These are phyloP conservation scores for Halyomorpha halys DNA, from an alignment of 1,140 invertebrate species.

Conservation along the genomic window DNA sequence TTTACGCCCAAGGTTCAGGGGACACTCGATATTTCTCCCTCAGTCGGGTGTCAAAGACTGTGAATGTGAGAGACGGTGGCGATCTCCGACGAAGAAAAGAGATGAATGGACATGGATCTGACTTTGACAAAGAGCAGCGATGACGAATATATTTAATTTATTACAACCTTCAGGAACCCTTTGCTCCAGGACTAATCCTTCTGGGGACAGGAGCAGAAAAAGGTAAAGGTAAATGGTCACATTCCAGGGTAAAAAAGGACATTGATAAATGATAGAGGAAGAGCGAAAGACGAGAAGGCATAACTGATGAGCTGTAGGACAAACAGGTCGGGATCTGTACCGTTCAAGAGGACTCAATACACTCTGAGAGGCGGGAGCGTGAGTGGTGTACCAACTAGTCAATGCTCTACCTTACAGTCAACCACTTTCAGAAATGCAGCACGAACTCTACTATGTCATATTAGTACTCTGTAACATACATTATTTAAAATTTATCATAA, in stretches of 20 bases:
- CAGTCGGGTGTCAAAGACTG: too few relatives aligned
- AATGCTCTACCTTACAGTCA: too few relatives aligned
- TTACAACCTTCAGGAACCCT: background rate
- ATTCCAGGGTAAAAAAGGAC: background rate
- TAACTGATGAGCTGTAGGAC: background rate
- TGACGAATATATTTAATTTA: slow-evolving; percentile 8
- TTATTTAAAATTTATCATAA: too few relatives aligned
- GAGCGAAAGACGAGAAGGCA: background rate
- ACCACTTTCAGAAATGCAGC: too few relatives aligned
- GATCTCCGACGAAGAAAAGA: background rate
- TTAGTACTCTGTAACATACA: too few relatives aligned
- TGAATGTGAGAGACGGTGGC: too few relatives aligned
- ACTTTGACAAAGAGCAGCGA: slow-evolving; percentile 6
- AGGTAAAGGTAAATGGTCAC: background rate
- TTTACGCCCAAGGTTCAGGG: too few relatives aligned
- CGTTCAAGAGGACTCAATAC: slow-evolving; percentile 1
- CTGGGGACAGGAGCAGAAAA: background rate
- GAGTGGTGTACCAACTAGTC: background rate
- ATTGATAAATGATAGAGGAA: slow-evolving; percentile 2
- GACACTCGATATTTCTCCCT: too few relatives aligned
- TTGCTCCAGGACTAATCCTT: background rate
- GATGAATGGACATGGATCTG: slow-evolving; percentile 3
- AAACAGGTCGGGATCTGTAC: background rate
- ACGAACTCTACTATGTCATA: too few relatives aligned
- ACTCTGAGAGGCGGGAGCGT: background rate